Evolutionary conservation across 2,113 vertebrate genomes (phyloP).

Genomic region (Brachionichthys hirsutus): DNA sequence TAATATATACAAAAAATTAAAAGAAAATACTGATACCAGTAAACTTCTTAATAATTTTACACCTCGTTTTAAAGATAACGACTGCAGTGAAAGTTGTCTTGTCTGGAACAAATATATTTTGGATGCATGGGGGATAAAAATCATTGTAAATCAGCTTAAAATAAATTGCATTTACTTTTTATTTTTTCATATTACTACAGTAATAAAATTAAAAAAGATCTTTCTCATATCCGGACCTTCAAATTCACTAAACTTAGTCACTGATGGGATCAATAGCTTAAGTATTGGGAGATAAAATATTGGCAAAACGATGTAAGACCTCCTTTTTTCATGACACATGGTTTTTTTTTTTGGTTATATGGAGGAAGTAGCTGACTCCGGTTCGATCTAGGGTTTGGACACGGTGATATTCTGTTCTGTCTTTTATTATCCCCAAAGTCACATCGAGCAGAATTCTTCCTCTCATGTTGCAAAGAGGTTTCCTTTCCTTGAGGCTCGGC

Average conservation of each 20-base stretch:
- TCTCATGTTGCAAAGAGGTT: too few species aligned
- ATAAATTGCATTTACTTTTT: background rate
- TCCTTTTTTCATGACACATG: too few species aligned
- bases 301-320: too few species aligned
- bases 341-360: background rate
- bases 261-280: background rate
- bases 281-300: background rate
- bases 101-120: background rate
- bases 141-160: too few species aligned
- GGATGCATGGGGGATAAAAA: background rate
- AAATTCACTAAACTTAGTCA: background rate
- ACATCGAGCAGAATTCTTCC: too few species aligned
- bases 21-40: too few species aligned
- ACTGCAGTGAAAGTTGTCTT: too few species aligned
- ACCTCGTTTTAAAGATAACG: too few species aligned
- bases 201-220: background rate
- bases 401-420: background rate
- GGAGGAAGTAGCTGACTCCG: background rate
- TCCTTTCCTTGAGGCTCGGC: too few species aligned
- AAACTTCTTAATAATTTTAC: too few species aligned
- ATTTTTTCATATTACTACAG: background rate
- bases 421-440: background rate
- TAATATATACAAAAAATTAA: background rate
- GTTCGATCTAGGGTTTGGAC: background rate
- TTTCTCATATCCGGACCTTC: too few species aligned